Base-by-base conservation (phyloP, 2,888 invertebrate species). In the Thereva nobilitata region DNA sequence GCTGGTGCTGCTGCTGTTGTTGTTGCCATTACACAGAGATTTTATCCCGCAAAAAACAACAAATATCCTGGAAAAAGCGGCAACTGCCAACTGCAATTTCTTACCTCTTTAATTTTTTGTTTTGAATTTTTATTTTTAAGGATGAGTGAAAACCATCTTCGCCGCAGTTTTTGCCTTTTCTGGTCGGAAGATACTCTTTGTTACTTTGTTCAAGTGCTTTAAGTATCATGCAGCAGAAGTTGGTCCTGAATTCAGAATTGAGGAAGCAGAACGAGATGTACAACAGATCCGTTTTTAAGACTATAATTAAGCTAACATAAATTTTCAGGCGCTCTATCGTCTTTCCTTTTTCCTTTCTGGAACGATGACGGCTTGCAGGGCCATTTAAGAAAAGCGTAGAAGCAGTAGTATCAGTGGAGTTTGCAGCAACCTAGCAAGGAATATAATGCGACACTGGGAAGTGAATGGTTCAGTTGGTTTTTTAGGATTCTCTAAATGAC, bases 71-170 rank as follows among this genome's bases (percentile, higher is more conserved):
- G 23, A 61, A 61, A 61, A 61, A 61, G 61, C 50, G 61, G 50
- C 50, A 61, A 61, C 61, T 61, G 61, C 61, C 61, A 61, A 61
- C 61, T 61, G 61, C 41, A 61, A 49, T 50, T 61, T 61, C 61
- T 61, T 61, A 61, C 61, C 61, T 61, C 61, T 61, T 61, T 59
- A 59, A 50, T 35, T 40, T 61, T 61, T 50, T 61, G 49, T 61
- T 61, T 38, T 42, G 10, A 61, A 23, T 23, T 23, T 23, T 23
- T 23, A 23, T 23, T 23, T 23, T 23, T 23, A 23, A 23, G 23
- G 23, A 23, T 23, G 50, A 50, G 50, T 50, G 49, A 50, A 61
- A 61, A 50, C 38, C 61, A 61, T 61, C 50, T 37, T 50, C 50
- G 50, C 42, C 50, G 23, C 10, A 50, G 61, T n/a, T 50, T 34